Evolutionary conservation across 2,797 vertebrate species (phyloP).

Genomic region (Aldrovandia affinis): DNA sequence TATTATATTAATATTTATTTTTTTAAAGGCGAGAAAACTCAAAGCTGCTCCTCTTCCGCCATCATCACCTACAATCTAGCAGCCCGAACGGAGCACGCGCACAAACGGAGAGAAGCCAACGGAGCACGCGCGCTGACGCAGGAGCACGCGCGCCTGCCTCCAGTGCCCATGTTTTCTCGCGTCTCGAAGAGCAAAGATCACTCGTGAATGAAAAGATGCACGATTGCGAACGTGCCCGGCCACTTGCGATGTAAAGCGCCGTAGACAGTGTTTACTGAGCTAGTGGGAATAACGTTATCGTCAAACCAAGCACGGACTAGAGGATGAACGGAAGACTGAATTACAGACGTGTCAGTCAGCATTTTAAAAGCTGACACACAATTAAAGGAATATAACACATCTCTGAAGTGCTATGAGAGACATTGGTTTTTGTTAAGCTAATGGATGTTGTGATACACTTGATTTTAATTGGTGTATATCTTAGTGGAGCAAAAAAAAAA

Average conservation of each 20-base stretch:
- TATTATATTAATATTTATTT: conserved; percentile 53
- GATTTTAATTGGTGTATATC: not conserved
- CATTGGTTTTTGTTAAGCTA: too few species aligned
- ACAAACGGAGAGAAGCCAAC: conserved; percentile 59
- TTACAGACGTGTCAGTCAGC: not conserved
- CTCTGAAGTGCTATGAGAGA: too few species aligned
- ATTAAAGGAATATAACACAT: not conserved
- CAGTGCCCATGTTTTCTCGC: conserved; percentile 9
- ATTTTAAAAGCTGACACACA: not conserved
- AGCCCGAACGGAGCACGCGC: conserved; percentile 78
- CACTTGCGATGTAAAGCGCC: not conserved
- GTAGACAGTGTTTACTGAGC: not conserved
- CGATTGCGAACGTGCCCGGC: not conserved
- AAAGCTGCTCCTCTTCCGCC: conserved; percentile 80
- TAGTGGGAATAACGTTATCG: not conserved
- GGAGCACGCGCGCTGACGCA: conserved; percentile 67
- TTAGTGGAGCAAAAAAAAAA: not conserved
- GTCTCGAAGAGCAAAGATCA: conserved; percentile 14
- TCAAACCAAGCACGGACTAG: not conserved
- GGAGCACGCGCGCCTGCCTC: conserved; percentile 65
- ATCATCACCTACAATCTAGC: conserved; percentile 82
- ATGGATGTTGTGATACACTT: not conserved
- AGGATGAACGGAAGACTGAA: not conserved
- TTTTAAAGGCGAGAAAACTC: conserved; percentile 72
- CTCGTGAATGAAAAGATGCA: conserved; percentile 21